Conservation (phyloP, 2,888 invertebrate species). For the Leptinotarsa rubiginosa region DNA sequence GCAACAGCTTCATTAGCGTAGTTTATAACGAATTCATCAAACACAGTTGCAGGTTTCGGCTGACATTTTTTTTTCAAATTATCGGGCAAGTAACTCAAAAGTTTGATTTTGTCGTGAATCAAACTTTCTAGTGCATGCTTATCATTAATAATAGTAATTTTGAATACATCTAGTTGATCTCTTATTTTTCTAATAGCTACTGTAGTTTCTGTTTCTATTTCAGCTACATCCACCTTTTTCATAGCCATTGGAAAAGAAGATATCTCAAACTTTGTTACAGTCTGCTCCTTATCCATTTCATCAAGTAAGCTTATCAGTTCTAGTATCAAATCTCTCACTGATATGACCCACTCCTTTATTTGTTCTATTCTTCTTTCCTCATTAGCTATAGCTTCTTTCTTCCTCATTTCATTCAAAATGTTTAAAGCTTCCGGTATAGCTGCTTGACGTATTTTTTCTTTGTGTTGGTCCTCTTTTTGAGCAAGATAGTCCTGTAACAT, state of each 20-base stretch:
- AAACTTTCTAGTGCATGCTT: constrained; percentile 32
- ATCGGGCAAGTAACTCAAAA: constrained; percentile 50
- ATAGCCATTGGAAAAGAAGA: constrained; percentile 58
- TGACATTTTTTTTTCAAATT: constrained; percentile 49
- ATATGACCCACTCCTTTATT: constrained; percentile 65
- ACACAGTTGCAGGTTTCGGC: constrained; percentile 57
- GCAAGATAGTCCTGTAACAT: constrained; percentile 51
- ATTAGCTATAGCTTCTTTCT: constrained; percentile 46
- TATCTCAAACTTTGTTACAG: constrained; percentile 48
- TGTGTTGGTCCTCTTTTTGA: constrained; percentile 51
- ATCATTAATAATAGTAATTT: constrained; percentile 40
- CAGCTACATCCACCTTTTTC: constrained; percentile 41
- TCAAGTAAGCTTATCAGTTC: constrained; percentile 37
- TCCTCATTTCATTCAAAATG: constrained; percentile 53
- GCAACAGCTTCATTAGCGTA: constrained; percentile 66
- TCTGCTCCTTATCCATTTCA: constrained; percentile 43
- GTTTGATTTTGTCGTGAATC: constrained; percentile 45
- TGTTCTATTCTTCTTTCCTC: constrained; percentile 49
- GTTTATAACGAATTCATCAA: constrained; percentile 67
- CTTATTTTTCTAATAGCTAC: constrained; percentile 38
- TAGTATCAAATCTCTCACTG: constrained; percentile 37
- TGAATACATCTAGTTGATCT: constrained; percentile 42
- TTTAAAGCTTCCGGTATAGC: constrained; percentile 54
- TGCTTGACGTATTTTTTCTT: constrained; percentile 64
- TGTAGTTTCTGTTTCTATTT: constrained; percentile 46